Evolutionary conservation across 2,888 invertebrate species (phyloP).

Genomic region (Heliconius ismenius): DNA sequence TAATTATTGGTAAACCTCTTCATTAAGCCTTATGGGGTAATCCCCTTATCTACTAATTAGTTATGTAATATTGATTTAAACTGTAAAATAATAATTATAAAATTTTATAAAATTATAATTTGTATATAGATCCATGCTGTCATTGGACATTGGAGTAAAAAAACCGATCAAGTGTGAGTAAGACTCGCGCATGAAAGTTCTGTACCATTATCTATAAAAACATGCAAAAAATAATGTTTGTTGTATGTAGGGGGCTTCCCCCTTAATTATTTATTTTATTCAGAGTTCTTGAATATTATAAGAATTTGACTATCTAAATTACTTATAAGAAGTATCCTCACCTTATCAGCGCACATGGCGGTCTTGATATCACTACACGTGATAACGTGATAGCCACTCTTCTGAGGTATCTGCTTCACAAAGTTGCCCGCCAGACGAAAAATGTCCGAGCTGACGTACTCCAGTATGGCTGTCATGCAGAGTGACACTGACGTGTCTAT

Average conservation of each 20-base stretch:
- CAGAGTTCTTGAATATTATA: no score
- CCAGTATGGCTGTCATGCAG: slow-evolving; percentile 95
- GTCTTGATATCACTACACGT: slow-evolving; percentile 97
- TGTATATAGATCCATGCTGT: no score
- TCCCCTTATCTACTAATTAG: background rate
- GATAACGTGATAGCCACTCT: slow-evolving; percentile 83
- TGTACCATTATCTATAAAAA: no score
- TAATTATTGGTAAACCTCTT: background rate
- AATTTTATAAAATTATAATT: background rate
- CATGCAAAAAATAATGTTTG: no score
- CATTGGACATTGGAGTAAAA: no score
- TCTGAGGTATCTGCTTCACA: slow-evolving; percentile 96
- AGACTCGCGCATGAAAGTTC: no score
- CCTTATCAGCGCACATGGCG: slow-evolving; percentile 99
- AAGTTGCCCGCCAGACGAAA: slow-evolving; percentile 97
- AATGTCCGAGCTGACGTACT: slow-evolving; percentile 97
- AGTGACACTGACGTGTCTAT: slow-evolving; percentile 93
- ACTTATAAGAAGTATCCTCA: slow-evolving; percentile 56
- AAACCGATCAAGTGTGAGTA: no score
- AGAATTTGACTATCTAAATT: no score
- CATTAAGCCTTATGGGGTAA: background rate
- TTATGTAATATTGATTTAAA: no score
- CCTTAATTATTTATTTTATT: no score
- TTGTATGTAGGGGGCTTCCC: no score
- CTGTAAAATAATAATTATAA: no score